Base-by-base conservation (phyloP, 2,113 vertebrate genomes). In the Scortum barcoo region DNA sequence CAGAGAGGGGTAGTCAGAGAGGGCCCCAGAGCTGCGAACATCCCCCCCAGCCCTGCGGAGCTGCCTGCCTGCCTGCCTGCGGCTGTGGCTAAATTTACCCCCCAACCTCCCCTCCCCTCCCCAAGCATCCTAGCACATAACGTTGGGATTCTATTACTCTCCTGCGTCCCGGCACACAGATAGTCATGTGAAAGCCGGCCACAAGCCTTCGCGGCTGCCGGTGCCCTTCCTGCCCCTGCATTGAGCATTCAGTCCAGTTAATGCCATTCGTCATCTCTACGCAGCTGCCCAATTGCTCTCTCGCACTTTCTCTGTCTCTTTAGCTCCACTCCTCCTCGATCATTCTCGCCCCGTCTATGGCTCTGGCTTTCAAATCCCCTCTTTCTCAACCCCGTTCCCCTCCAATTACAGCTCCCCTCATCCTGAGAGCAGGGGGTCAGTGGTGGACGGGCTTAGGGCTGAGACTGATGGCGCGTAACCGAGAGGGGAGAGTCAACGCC, bases 71-170 rank as follows among this genome's bases (percentile, higher is more conserved):
- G 85, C 73, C 80, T 75, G 83, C 73, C 78, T 85, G 84, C 28
- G 84, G 77, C 73, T 82, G 85, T 33, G 70, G 91, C 94, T 95
- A 95, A 93, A 95, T 95, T 94, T 95, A 94, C 89, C 73, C 81
- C 80, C 80, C n/a, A n/a, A n/a, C n/a, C n/a, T n/a, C n/a, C n/a
- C n/a, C n/a, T n/a, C 46, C 33, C 17, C 84, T 61, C 83, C 74
- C 87, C 73, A 90, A 90, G 89, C 89, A 89, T 90, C 90, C 86
- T 77, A 0, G 80, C 83, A 83, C 91, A 93, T 94, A 93, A 94
- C 83, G 88, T 90, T 84, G 90, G 89, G 94, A 95, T 95, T 94
- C 89, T 94, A 88, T 95, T 95, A 95, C 95, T 86, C 88, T 87
- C 77, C 68, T 38, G 74, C 56, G 79, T 73, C 84, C 85, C 67